Evolutionary conservation across 2,797 vertebrate genomes (phyloP).

Genomic region (Salmo trutta): DNA sequence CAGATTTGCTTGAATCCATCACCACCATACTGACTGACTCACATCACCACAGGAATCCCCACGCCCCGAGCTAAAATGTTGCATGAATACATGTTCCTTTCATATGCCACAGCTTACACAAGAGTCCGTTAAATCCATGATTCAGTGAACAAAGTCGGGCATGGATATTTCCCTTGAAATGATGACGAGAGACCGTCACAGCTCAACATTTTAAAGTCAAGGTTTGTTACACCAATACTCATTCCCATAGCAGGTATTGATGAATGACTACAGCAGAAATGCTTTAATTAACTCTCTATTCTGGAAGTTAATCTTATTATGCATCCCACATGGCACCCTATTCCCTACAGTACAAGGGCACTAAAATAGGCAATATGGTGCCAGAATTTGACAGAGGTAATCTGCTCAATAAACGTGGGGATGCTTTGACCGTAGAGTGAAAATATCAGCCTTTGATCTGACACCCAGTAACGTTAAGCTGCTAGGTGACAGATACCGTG

Average conservation of each 20-base stretch:
- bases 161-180: not conserved
- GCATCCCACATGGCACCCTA: not conserved
- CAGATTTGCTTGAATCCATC: not conserved
- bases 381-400: too few species aligned
- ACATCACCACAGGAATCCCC: not conserved
- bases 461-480: not conserved
- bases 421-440: not conserved
- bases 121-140: not conserved
- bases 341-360: not conserved
- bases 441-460: not conserved
- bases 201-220: not conserved
- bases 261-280: not conserved
- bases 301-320: not conserved
- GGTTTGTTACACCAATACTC: not conserved
- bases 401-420: too few species aligned
- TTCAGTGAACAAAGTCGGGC: not conserved
- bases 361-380: not conserved
- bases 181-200: not conserved
- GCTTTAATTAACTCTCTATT: not conserved
- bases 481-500: not conserved
- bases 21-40: not conserved
- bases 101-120: not conserved
- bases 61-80: not conserved
- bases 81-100: not conserved
- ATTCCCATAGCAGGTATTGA: not conserved